Evolutionary conservation across 2,113 vertebrate genomes (phyloP).

Genomic region (Dromiciops gliroides): DNA sequence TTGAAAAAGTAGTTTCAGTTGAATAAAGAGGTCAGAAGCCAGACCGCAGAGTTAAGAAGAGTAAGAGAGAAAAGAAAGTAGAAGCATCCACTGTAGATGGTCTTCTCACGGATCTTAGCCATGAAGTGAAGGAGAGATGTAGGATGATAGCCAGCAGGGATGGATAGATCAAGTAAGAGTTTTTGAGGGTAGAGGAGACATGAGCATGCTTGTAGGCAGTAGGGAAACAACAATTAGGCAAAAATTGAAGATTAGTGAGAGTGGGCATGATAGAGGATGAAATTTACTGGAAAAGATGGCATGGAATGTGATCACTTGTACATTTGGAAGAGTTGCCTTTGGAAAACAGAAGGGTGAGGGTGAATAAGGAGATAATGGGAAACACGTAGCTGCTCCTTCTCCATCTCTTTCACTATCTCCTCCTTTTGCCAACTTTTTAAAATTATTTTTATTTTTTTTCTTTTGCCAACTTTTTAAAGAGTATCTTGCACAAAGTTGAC

Average conservation of each 20-base stretch:
- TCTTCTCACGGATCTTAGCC: neutral
- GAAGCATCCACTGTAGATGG: neutral
- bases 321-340: neutral
- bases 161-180: neutral
- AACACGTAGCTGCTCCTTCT: neutral
- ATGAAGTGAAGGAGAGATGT: neutral
- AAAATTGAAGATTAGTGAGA: neutral
- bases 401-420: too few relatives aligned
- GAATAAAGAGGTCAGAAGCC: neutral
- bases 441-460: neutral
- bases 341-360: neutral
- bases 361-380: neutral
- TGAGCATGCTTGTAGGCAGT: neutral
- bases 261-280: neutral
- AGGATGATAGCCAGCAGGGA: neutral
- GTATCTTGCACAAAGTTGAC: neutral
- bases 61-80: neutral
- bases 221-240: neutral
- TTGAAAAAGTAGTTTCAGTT: neutral
- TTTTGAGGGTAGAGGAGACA: neutral
- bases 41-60: too few relatives aligned
- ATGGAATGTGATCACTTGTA: neutral
- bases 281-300: neutral
- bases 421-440: neutral
- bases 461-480: neutral